Percentiles rank a stretch among this genome's conserved stretches.
Evolutionary conservation across 2,797 vertebrate genomes (phyloP).

Genomic region (Heterohyrax brucei): DNA sequence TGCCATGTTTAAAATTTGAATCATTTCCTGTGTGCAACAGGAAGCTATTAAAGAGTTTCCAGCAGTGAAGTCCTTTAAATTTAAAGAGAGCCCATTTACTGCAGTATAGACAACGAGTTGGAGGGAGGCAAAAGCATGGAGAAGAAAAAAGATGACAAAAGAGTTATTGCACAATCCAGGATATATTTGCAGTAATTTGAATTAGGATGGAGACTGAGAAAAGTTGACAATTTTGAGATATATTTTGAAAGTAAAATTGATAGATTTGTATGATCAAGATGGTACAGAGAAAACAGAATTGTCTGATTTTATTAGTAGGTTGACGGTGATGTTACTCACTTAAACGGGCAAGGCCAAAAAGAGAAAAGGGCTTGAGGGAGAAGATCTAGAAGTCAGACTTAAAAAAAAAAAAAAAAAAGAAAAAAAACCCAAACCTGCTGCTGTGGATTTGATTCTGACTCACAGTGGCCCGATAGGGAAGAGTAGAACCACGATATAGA

Average conservation of each 20-base stretch:
- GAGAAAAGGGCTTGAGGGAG: not conserved
- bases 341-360: not conserved
- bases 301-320: not conserved
- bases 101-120: not conserved
- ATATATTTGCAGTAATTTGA: not conserved
- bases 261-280: not conserved
- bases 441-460: no score
- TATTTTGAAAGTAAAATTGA: not conserved
- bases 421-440: no score
- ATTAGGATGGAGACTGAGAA: not conserved
- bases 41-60: conserved; percentile 10
- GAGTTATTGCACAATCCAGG: not conserved
- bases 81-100: conserved; percentile 4
- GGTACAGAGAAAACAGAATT: not conserved
- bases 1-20: conserved; percentile 30
- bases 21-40: not conserved
- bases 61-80: conserved; percentile 7
- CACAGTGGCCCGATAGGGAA: no score
- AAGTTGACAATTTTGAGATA: not conserved
- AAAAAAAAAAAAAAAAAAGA: no score
- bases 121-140: not conserved
- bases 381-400: not conserved
- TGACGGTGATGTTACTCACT: not conserved
- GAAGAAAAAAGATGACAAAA: not conserved
- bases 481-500: no score